Evolutionary conservation across 2,797 vertebrate species (phyloP), one percentile per base, ranked within the genome.

Genomic region (Zalophus californianus): DNA sequence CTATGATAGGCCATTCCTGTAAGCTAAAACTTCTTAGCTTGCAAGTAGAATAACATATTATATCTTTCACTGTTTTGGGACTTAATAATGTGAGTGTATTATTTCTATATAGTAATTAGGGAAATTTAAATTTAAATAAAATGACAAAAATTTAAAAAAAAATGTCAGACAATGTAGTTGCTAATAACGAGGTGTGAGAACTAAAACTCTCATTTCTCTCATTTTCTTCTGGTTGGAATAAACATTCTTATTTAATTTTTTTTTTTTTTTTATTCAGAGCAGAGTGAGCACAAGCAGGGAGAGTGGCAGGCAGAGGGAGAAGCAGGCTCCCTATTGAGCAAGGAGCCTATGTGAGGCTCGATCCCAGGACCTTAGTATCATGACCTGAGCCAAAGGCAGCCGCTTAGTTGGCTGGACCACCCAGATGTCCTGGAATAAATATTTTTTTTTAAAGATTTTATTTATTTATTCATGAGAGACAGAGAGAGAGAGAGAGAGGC

Each of bases 101-200:
- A 60, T 58, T 89, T 96, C 60, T 84, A 75, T 89, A 41, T 23
- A 84, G 16, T 89, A 77, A 84, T 20, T 29, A 60, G 38, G n/a
- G 54, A 66, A 86, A 23, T 44, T 86, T 44, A 62, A 83, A 89
- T 89, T 66, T 64, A 56, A 89, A 82, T 68, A 87, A 93, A 87
- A 60, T 62, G 27, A 58, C 21, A 75, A 80, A 25, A 23, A 2
- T 27, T 27, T 44, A 58, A 84, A 73, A 75, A 77, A n/a, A n/a
- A 66, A 89, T 78, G 23, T 58, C 50, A 68, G 27, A 29, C 18
- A 70, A 41, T 25, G 44, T 7, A 41, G 15, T 88, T 83, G 44
- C 10, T 62, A 29, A 29, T 70, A 84, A 89, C 68, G 1, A 83
- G 16, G 18, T 50, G 48, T 77, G 68, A 93, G 10, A 68, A 89